phyloP scores from a whole-genome alignment of 2,113 vertebrate species.

The Myotis brandtii region DNA sequence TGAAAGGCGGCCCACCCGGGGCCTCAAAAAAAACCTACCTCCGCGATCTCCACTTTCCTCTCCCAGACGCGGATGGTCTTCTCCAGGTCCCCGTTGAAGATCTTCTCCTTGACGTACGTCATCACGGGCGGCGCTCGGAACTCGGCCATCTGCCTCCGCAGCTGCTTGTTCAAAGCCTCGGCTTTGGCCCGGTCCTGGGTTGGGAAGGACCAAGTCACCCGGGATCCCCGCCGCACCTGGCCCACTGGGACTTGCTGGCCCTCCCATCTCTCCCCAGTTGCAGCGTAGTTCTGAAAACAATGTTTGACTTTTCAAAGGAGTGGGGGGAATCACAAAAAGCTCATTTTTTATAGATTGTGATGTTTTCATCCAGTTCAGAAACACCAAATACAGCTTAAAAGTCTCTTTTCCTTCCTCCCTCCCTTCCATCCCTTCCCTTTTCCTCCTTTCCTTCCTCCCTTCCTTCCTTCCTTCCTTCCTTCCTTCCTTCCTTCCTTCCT shows the following conservation, averaged over 20 bases:
- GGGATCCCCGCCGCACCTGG: neutral
- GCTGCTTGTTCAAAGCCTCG: constrained; percentile 79
- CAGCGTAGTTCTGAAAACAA: neutral
- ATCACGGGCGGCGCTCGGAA: constrained; percentile 82
- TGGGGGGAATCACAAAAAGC: neutral
- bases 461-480: neutral
- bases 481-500: neutral
- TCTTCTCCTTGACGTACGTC: constrained; percentile 83
- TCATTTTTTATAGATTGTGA: neutral
- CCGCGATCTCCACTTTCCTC: constrained; percentile 87
- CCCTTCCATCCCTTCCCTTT: neutral
- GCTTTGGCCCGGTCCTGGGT: constrained; percentile 85
- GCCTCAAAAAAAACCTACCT: constrained; percentile 85
- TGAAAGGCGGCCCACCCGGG: accelerated
- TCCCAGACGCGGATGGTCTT: constrained; percentile 86
- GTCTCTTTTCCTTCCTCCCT: neutral
- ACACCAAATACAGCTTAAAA: neutral
- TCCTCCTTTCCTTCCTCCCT: neutral
- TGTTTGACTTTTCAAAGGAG: neutral
- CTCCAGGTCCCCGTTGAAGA: constrained; percentile 80
- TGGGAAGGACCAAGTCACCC: neutral
- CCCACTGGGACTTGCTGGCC: neutral
- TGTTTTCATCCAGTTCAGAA: constrained; percentile 19
- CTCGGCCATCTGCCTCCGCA: constrained; percentile 82
- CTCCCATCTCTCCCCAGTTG: neutral